Base-by-base conservation (phyloP, 2,113 vertebrate species). In the Motacilla tschutschensis region DNA sequence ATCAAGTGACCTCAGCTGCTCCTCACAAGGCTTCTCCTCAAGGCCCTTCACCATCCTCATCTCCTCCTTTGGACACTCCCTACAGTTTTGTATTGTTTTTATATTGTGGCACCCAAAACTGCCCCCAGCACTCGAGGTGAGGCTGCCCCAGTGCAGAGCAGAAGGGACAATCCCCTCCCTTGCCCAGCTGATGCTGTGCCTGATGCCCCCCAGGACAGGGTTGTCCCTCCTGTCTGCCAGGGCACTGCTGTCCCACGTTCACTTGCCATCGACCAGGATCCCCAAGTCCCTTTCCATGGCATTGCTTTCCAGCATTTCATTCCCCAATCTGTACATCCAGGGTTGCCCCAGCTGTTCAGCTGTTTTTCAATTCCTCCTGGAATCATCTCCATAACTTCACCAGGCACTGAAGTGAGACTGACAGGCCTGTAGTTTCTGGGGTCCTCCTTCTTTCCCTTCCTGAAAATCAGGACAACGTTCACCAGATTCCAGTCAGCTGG, bases 1-100 rank as follows among this genome's bases (percentile, higher is more conserved):
- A 54, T 12, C 48, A 19, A 64, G 40, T 3, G 10, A 3, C 16
- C n/a, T 36, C 40, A 54, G 48, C 26, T 0, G 0, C 40, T 44
- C 40, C 48, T 64, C 58, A 53, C 25, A 63, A 0, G 4, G 14
- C 38, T 44, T 35, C 26, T 16, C 16, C 20, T 44, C 40, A 54
- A 36, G 40, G 26, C 9, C 15, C 12, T 53, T 44, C 48, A 29
- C 24, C 57, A 33, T 33, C 31, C 2, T 75, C 14, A 41, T 2
- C 3, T 1, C 36, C 29, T 28, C 36, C 24, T 62, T 33, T 28
- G 46, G 29, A 50, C 36, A 21, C 29, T 59, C 44, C 17, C 35
- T 40, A 40, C 5, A 24, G 12, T 1, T 74, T 48, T 12, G 2
- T 48, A 12, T 48, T 21, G n/a, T 48, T 59, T 31, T 74, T 60